Evolutionary conservation across 2,113 vertebrate genomes (phyloP).

Genomic region (Paedocypris sp.): DNA sequence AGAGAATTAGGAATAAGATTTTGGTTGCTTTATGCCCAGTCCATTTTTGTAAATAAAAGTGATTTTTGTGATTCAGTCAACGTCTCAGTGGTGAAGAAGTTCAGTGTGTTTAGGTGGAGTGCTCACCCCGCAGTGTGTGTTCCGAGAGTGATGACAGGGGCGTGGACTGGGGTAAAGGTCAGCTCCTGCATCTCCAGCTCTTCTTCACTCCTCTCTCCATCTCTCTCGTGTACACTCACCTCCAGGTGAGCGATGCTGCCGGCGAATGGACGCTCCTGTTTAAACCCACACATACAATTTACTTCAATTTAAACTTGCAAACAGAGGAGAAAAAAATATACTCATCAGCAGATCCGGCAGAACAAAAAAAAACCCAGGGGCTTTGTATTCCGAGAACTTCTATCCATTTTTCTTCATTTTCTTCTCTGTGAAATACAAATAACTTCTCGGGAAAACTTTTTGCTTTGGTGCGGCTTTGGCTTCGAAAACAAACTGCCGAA

Average conservation of each 20-base stretch:
- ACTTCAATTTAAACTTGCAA: slow-evolving; percentile 11
- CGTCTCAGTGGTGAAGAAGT: too few species aligned
- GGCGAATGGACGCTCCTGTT: slow-evolving; percentile 43
- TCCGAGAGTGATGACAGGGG: slow-evolving; percentile 67
- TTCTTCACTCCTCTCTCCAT: neutral
- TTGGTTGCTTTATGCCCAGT: too few species aligned
- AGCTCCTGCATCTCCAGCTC: slow-evolving; percentile 58
- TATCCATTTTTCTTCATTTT: too few species aligned
- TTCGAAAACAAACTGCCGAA: too few species aligned
- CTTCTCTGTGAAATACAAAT: too few species aligned
- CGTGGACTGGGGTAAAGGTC: slow-evolving; percentile 73
- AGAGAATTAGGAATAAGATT: too few species aligned
- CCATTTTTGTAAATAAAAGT: too few species aligned
- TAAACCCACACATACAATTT: too few species aligned
- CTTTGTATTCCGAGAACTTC: too few species aligned
- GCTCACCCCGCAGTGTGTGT: slow-evolving; percentile 68
- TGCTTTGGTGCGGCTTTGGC: too few species aligned
- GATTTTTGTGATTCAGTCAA: too few species aligned
- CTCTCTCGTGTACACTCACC: slow-evolving; percentile 40
- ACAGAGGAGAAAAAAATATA: neutral
- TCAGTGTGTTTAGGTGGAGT: neutral
- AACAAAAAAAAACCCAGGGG: neutral
- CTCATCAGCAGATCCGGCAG: neutral
- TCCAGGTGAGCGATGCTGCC: slow-evolving; percentile 73
- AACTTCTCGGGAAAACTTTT: too few species aligned